Conservation (phyloP, 2,113 vertebrate species). For the Oncorhynchus keta region DNA sequence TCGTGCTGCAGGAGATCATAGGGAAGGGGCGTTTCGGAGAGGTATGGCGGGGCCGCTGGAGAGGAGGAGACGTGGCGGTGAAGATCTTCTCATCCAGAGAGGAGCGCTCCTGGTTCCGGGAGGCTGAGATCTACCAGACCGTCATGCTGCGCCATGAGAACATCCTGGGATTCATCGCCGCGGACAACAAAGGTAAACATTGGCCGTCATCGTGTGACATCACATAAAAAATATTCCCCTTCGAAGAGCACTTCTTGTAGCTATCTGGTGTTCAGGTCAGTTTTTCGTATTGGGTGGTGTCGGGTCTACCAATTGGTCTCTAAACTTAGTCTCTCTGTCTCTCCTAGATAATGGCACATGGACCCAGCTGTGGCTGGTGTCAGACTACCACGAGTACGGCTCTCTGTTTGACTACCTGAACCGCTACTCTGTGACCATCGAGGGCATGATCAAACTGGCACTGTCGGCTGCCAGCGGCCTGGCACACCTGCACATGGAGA, state of each 20-base stretch:
- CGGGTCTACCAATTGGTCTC: background rate
- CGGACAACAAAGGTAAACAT: constrained; percentile 91
- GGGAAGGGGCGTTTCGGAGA: constrained; percentile 95
- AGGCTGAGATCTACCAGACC: constrained; percentile 95
- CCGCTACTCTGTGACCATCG: constrained; percentile 87
- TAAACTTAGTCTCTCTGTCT: constrained; percentile 67
- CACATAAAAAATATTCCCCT: too few relatives aligned
- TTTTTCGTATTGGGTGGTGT: background rate
- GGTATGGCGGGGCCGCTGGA: constrained; percentile 93
- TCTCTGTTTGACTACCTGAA: constrained; percentile 96
- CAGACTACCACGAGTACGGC: constrained; percentile 93
- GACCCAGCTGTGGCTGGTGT: constrained; percentile 96
- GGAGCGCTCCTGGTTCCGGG: constrained; percentile 95
- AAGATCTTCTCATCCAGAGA: constrained; percentile 97
- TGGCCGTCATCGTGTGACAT: too few relatives aligned
- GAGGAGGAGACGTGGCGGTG: constrained; percentile 93
- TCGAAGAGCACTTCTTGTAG: too few relatives aligned
- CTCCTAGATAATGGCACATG: constrained; percentile 95
- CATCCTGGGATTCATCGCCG: constrained; percentile 94
- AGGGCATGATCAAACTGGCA: constrained; percentile 93
- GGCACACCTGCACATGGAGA: constrained; percentile 97
- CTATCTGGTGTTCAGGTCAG: background rate
- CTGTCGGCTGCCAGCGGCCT: constrained; percentile 91
- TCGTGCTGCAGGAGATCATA: constrained; percentile 94
- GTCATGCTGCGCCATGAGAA: constrained; percentile 98